phyloP scores from a whole-genome alignment of 2,113 vertebrate species.

The rabbit (Oryctolagus cuniculus) region DNA sequence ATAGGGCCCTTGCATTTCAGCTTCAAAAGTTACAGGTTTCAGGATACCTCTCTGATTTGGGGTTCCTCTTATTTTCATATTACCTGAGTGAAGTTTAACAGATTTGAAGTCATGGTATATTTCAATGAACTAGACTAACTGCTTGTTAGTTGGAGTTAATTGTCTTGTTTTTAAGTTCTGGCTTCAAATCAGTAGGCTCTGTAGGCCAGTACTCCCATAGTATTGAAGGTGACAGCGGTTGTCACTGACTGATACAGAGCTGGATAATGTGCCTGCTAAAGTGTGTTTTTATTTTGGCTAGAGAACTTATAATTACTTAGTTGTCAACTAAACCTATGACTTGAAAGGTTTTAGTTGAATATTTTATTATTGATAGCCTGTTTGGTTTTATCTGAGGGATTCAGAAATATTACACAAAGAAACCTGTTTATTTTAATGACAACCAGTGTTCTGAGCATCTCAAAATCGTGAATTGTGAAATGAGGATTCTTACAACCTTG shows the following conservation, averaged over 20 bases:
- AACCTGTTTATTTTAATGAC: slow-evolving; percentile 5
- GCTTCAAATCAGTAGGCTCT: background rate
- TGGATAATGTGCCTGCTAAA: background rate
- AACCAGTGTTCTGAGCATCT: background rate
- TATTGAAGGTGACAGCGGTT: background rate
- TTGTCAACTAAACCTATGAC: background rate
- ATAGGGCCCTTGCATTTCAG: background rate
- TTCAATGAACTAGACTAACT: background rate
- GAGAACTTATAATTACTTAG: slow-evolving; percentile 2
- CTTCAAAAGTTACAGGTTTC: background rate
- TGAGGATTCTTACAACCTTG: slow-evolving; percentile 61
- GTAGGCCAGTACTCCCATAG: background rate
- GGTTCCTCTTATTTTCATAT: background rate
- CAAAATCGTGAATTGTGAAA: slow-evolving; percentile 57
- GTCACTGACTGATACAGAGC: background rate
- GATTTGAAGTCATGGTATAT: background rate
- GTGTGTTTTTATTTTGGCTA: background rate
- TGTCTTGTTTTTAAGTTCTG: background rate
- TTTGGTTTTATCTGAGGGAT: slow-evolving; percentile 11
- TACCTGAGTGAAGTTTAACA: background rate
- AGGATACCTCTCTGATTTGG: background rate
- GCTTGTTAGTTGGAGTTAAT: background rate
- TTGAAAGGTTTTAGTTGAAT: slow-evolving; percentile 39
- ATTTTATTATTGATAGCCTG: slow-evolving; percentile 14
- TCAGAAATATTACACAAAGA: slow-evolving; percentile 10